These are phyloP conservation scores for Scaptomyza tumidula DNA, from an alignment of 2,888 invertebrate species.

Conservation along the genomic window DNA sequence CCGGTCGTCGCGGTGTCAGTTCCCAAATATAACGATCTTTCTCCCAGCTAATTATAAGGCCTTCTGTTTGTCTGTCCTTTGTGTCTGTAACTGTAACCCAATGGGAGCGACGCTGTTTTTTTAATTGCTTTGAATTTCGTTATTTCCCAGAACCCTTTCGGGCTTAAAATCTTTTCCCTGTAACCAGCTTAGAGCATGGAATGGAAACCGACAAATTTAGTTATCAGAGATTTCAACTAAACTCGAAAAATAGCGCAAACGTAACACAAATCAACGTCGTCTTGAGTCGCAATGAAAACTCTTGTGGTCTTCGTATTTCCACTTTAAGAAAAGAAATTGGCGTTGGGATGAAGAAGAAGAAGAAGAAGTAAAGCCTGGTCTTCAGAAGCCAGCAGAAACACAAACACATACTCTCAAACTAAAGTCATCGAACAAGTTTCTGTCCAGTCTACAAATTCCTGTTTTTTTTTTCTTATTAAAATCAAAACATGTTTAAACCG, in stretches of 20 bases:
- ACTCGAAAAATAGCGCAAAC: constrained; percentile 2
- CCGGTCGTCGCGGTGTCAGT: constrained; percentile 1
- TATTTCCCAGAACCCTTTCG: constrained; percentile 70
- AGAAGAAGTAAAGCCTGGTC: constrained; percentile 9
- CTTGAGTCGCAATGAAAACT: constrained; percentile 29
- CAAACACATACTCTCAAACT: not conserved
- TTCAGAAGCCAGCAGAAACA: constrained; percentile 16
- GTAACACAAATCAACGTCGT: constrained; percentile 6
- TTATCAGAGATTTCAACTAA: constrained; percentile 28
- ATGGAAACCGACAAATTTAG: constrained; percentile 27
- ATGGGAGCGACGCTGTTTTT: constrained; percentile 56
- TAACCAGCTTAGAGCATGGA: constrained; percentile 30
- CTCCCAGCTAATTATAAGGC: constrained; percentile 72
- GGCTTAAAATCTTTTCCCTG: constrained; percentile 58
- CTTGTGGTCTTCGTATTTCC: constrained; percentile 39
- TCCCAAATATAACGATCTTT: constrained; percentile 67
- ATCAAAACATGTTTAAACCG: constrained; percentile 62
- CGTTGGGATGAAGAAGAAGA: not conserved
- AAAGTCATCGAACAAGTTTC: constrained; percentile 61
- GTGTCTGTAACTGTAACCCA: constrained; percentile 25
- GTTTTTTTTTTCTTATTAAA: constrained; percentile 49
- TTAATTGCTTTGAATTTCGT: constrained; percentile 73
- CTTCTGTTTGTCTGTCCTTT: constrained; percentile 24
- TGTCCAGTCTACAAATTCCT: constrained; percentile 39
- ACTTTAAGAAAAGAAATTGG: not conserved